Evolutionary conservation across 2,113 vertebrate genomes (phyloP).

Genomic region (Odontesthes bonariensis): DNA sequence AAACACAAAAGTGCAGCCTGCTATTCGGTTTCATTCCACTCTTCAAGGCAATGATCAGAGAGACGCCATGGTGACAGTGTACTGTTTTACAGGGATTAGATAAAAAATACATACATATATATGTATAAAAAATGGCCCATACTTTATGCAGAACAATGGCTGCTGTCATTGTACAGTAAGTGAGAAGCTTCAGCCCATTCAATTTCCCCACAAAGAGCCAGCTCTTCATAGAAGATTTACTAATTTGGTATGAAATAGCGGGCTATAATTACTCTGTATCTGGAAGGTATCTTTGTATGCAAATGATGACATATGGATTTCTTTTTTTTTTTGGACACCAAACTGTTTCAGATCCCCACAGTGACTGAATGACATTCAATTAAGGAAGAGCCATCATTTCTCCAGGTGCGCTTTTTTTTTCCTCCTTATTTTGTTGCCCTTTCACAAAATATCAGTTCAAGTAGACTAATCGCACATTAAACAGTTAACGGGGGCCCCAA

Average conservation of each 20-base stretch:
- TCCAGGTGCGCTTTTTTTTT: constrained; percentile 32
- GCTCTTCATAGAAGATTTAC: constrained; percentile 59
- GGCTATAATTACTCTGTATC: constrained; percentile 70
- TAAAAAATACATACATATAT: constrained; percentile 5
- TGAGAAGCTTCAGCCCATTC: constrained; percentile 32
- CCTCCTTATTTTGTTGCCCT: constrained; percentile 58
- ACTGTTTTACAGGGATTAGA: constrained; percentile 9
- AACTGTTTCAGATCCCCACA: constrained; percentile 68
- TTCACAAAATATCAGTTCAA: constrained; percentile 74
- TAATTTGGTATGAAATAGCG: constrained; percentile 77
- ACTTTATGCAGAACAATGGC: constrained; percentile 13
- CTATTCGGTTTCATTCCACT: constrained; percentile 61
- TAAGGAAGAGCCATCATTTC: constrained; percentile 72
- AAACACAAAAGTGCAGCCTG: constrained; percentile 71
- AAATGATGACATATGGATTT: constrained; percentile 74
- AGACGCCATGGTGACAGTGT: constrained; percentile 9
- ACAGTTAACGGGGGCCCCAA: constrained; percentile 72
- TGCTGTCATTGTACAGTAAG: constrained; percentile 3
- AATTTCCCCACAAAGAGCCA: constrained; percentile 46
- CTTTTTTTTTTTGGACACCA: constrained; percentile 63
- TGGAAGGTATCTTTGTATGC: constrained; percentile 57
- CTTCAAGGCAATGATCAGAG: constrained; percentile 52
- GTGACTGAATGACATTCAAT: constrained; percentile 79
- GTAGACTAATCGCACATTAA: constrained; percentile 78
- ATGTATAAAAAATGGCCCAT: not conserved